Evolutionary conservation across 1,140 invertebrate genomes (phyloP).

Genomic region (Ceratosolen solmsi): DNA sequence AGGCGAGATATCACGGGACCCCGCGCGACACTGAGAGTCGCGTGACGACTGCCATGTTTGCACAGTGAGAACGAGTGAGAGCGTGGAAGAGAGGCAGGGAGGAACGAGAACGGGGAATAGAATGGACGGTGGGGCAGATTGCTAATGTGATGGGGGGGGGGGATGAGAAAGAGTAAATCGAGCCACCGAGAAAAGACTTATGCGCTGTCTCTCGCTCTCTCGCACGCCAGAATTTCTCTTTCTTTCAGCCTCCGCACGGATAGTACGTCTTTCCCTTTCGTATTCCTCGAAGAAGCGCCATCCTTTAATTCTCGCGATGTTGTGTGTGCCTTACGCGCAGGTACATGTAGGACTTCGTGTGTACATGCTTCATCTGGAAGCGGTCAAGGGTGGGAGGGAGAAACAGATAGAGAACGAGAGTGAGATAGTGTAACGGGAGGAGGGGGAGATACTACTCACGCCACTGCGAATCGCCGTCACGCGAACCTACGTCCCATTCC

Average conservation of each 20-base stretch:
- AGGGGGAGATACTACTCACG: constrained; percentile 51
- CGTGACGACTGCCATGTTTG: constrained; percentile 72
- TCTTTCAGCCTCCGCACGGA: background rate
- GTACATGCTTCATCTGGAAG: background rate
- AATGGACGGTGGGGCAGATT: too few species aligned
- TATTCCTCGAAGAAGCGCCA: constrained; percentile 18
- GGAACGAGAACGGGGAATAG: background rate
- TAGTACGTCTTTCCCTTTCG: constrained; percentile 10
- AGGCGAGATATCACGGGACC: constrained; percentile 62
- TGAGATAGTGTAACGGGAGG: too few species aligned
- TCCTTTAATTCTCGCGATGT: constrained; percentile 48
- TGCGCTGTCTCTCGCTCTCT: background rate
- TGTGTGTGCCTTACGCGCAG: background rate
- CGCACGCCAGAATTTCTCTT: background rate
- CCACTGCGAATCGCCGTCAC: constrained; percentile 61
- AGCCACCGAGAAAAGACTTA: background rate
- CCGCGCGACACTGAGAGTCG: constrained; percentile 61
- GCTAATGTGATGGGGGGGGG: background rate
- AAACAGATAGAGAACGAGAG: background rate
- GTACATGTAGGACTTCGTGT: background rate
- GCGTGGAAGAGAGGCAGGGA: too few species aligned
- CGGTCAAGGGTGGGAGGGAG: background rate
- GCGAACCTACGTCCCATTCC: constrained; percentile 58
- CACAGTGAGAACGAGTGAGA: constrained; percentile 58
- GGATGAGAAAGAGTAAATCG: background rate